A percentile compares a stretch with the other conserved stretches of the same genome.
Evolutionary conservation across 2,888 invertebrate genomes (phyloP).

Genomic region (Hartigia nigra): DNA sequence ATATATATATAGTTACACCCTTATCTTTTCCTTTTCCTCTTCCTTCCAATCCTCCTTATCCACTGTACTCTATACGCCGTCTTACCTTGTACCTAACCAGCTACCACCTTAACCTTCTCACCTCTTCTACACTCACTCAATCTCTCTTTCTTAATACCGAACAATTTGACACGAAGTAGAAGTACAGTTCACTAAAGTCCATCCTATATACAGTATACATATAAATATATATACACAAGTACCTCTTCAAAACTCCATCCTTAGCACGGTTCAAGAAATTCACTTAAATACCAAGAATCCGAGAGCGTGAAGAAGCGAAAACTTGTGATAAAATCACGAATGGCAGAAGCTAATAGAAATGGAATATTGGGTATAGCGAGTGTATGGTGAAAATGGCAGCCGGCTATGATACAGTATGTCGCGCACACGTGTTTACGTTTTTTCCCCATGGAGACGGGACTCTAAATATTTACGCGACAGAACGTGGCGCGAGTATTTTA

Average conservation of each 20-base stretch:
- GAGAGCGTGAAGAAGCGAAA: neutral
- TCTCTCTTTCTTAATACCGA: neutral
- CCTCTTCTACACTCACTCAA: neutral
- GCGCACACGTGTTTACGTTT: slow-evolving; percentile 31
- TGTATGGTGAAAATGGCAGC: neutral
- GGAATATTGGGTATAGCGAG: neutral
- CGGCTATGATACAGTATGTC: neutral
- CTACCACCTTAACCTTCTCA: neutral
- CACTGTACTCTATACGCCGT: neutral
- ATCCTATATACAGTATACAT: neutral
- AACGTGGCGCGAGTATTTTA: slow-evolving; percentile 41
- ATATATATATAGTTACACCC: slow-evolving; percentile 12
- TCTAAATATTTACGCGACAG: slow-evolving; percentile 49
- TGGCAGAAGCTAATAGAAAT: neutral
- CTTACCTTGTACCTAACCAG: neutral
- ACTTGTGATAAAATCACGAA: neutral
- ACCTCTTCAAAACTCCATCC: neutral
- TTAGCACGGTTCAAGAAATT: neutral
- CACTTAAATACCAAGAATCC: neutral
- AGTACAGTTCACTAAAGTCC: no score
- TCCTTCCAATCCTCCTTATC: slow-evolving; percentile 15
- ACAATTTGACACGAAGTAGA: neutral
- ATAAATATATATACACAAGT: neutral
- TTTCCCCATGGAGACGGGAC: slow-evolving; percentile 30
- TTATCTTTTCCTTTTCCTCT: slow-evolving; percentile 33